Conservation (phyloP, 1,140 invertebrate species). For the Bilobella aurantiaca region DNA sequence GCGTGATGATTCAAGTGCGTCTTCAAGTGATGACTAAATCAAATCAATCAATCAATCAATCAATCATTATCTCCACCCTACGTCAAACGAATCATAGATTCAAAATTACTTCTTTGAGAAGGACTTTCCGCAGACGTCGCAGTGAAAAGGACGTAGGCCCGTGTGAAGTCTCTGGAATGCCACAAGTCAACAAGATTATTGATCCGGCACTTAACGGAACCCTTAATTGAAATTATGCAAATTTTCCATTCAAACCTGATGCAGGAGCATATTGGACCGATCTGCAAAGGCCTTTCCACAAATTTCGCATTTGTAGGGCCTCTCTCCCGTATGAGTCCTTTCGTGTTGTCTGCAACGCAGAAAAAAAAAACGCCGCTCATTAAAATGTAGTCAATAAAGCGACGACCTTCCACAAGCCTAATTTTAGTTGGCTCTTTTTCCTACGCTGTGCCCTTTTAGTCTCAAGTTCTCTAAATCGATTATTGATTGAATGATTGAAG, state of each 20-base stretch:
- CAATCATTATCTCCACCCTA: not conserved
- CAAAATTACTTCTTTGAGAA: constrained; percentile 42
- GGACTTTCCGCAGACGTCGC: constrained; percentile 44
- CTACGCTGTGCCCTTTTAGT: too few species aligned
- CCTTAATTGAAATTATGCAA: not conserved
- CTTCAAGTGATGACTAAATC: constrained; percentile 40
- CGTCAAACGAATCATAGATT: not conserved
- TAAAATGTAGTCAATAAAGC: not conserved
- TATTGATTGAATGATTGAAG: too few species aligned
- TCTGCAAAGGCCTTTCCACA: constrained; percentile 6
- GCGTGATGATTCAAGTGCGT: constrained; percentile 49
- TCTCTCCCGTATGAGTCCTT: constrained; percentile 45
- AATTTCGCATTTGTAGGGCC: constrained; percentile 69
- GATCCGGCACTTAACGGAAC: too few species aligned
- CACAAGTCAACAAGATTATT: too few species aligned
- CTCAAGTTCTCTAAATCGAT: too few species aligned
- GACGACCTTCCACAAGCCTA: too few species aligned
- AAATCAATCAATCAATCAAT: too few species aligned
- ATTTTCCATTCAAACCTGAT: constrained; percentile 48
- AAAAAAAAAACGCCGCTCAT: too few species aligned
- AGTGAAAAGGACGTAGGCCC: constrained; percentile 45
- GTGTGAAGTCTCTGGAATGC: constrained; percentile 39
- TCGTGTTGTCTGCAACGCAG: constrained; percentile 44
- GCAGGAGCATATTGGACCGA: constrained; percentile 59
- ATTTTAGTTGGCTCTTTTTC: too few species aligned